Conservation (phyloP, 2,888 invertebrate genomes). For the Xestia sexstrigata region DNA sequence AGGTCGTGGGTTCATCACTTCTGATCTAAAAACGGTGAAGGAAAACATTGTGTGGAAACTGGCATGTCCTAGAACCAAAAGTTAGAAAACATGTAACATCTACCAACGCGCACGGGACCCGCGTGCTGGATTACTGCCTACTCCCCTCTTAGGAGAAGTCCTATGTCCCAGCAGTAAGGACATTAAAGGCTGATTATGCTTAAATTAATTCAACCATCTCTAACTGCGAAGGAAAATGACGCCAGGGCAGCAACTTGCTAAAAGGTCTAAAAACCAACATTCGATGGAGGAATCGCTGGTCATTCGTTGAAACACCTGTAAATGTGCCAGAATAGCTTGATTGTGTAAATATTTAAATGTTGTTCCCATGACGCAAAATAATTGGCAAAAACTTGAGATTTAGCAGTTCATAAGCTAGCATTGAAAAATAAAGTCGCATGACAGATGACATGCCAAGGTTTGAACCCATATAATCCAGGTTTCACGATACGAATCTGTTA, state of each 20-base stretch:
- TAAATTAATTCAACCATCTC: neutral
- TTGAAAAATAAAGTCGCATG: neutral
- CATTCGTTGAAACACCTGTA: neutral
- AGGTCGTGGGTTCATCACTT: neutral
- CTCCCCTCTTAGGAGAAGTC: neutral
- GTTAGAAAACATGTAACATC: neutral
- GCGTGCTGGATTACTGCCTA: neutral
- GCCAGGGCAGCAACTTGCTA: neutral
- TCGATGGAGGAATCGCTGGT: neutral
- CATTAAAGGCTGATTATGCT: no score
- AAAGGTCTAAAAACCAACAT: neutral
- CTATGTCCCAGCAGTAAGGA: neutral
- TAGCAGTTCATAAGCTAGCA: neutral
- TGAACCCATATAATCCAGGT: no score
- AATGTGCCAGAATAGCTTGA: neutral
- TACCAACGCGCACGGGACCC: neutral
- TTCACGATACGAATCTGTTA: neutral
- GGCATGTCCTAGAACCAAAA: neutral
- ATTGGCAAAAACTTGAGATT: neutral
- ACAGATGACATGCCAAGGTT: neutral
- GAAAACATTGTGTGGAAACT: neutral
- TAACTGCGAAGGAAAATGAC: neutral
- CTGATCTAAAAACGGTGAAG: neutral
- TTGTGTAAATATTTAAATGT: neutral
- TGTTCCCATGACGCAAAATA: no score